A percentile compares a stretch with the other conserved stretches of the same genome.
phyloP scores from a whole-genome alignment of 92 coral and sea anemone species.

The Siderastrea siderea region DNA sequence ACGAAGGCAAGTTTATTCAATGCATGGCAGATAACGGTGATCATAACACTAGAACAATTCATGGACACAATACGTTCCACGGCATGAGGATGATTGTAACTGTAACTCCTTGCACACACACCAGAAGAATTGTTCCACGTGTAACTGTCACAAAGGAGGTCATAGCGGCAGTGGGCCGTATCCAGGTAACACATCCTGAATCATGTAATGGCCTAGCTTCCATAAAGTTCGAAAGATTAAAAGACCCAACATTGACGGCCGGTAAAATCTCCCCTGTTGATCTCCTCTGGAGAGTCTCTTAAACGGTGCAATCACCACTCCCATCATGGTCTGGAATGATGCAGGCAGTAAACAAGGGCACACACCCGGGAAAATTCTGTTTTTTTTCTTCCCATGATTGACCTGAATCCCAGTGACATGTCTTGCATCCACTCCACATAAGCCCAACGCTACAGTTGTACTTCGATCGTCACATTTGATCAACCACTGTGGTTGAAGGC shows the following conservation, averaged over 20 bases:
- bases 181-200: conserved; percentile 27
- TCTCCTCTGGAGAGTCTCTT: conserved; percentile 29
- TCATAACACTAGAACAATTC: conserved; percentile 42
- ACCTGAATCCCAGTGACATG: conserved; percentile 60
- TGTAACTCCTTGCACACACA: conserved; percentile 38
- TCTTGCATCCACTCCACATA: conserved; percentile 65
- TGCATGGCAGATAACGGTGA: conserved; percentile 60
- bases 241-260: conserved; percentile 20
- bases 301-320: conserved; percentile 42
- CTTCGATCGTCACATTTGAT: conserved; percentile 21
- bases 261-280: conserved; percentile 13
- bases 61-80: conserved; percentile 62
- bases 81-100: conserved; percentile 70
- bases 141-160: conserved; percentile 48
- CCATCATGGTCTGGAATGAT: conserved; percentile 68
- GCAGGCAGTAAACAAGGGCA: conserved; percentile 50
- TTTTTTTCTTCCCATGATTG: conserved; percentile 75
- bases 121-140: conserved; percentile 26
- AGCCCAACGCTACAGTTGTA: conserved; percentile 44
- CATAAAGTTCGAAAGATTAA: conserved; percentile 15
- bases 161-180: conserved; percentile 32
- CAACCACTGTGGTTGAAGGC: conserved; percentile 74
- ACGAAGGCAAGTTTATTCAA: conserved; percentile 40
- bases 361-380: conserved; percentile 52
- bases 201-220: conserved; percentile 2